A percentile compares a stretch with the other conserved stretches of the same genome.
These are phyloP conservation scores for Quadroppia sp. DNA, from an alignment of 2,888 invertebrate genomes.

Conservation along the genomic window DNA sequence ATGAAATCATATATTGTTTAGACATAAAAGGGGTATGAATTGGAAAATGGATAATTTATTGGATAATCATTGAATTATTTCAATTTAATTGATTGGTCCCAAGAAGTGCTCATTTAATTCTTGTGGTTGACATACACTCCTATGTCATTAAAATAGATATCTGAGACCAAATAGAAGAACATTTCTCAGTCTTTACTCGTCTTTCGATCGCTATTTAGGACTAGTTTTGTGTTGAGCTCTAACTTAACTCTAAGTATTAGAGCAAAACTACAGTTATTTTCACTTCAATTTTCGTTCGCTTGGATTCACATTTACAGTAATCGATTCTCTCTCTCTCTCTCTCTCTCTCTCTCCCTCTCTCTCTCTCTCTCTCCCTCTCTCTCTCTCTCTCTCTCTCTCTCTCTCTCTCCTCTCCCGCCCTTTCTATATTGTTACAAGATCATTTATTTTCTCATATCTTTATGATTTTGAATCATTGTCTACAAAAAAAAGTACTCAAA, in stretches of 20 bases:
- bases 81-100: background rate
- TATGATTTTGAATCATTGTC: no score
- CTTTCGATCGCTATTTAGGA: constrained; percentile 13
- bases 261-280: background rate
- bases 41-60: background rate
- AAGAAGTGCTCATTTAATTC: constrained; percentile 16
- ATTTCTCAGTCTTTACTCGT: background rate
- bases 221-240: background rate
- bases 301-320: background rate
- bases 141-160: constrained; percentile 19
- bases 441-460: no score
- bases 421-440: no score
- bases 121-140: constrained; percentile 23
- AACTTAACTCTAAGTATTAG: background rate
- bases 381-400: no score
- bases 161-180: background rate
- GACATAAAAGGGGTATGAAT: background rate
- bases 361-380: no score
- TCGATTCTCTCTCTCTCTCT: background rate
- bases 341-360: no score
- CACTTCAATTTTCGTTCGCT: background rate
- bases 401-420: no score
- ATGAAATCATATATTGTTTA: background rate
- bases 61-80: background rate
- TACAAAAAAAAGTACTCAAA: no score